Conservation (phyloP, 2,888 invertebrate genomes). For the Biston stratarius region DNA sequence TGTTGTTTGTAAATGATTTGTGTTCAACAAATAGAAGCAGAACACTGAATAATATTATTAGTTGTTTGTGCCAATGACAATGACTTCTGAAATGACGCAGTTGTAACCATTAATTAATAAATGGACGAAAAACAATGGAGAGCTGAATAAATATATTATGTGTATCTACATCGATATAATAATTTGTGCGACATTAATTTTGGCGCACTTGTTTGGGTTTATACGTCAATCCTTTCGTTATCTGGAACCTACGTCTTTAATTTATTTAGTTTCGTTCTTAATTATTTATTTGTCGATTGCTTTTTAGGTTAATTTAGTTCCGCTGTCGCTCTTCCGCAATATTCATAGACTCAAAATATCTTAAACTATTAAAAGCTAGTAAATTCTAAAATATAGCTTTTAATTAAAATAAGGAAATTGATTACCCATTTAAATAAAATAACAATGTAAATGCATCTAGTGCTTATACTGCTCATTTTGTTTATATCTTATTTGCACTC, state of each 20-base stretch:
- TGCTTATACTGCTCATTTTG: too few species aligned
- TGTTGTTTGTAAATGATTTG: constrained; percentile 35
- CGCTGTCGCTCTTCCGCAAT: too few species aligned
- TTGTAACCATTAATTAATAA: constrained; percentile 51
- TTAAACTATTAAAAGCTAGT: too few species aligned
- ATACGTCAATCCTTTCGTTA: constrained; percentile 17
- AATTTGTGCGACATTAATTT: constrained; percentile 19
- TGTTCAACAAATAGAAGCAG: constrained; percentile 36
- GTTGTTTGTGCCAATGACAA: constrained; percentile 51
- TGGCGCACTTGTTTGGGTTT: constrained; percentile 21
- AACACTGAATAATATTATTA: constrained; percentile 40
- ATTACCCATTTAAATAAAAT: too few species aligned
- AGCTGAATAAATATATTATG: constrained; percentile 28
- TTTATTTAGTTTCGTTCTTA: not conserved
- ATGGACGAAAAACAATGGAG: constrained; percentile 43
- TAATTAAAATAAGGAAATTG: too few species aligned
- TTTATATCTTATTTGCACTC: not conserved
- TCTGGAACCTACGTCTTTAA: constrained; percentile 9
- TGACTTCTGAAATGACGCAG: constrained; percentile 55
- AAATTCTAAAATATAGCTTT: too few species aligned
- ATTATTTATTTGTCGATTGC: too few species aligned
- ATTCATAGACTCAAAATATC: too few species aligned
- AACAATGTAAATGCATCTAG: too few species aligned
- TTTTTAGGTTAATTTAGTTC: not conserved
- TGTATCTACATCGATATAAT: constrained; percentile 11